A percentile compares a stretch with the other conserved stretches of the same genome.
Conservation (phyloP, 2,888 invertebrate species). For the Hedychridium roseum region DNA sequence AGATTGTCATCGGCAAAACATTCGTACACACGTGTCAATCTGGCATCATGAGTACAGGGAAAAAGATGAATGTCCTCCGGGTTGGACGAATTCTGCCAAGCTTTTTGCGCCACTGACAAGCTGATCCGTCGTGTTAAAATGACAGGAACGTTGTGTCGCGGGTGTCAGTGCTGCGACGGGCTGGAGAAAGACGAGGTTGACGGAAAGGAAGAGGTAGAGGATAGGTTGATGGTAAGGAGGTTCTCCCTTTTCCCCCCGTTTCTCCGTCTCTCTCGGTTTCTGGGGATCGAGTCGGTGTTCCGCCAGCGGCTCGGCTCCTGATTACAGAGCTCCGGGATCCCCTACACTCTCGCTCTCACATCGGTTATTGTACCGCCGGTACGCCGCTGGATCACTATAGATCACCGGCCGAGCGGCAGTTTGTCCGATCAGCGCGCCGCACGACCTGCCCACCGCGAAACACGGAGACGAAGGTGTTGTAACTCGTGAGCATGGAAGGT, state of each 20-base stretch:
- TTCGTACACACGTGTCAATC: too few relatives aligned
- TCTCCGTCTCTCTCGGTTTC: too few relatives aligned
- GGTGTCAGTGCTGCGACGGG: too few relatives aligned
- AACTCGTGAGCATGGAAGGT: slow-evolving; percentile 50
- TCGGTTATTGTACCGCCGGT: slow-evolving; percentile 49
- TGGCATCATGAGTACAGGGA: too few relatives aligned
- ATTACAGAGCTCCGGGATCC: slow-evolving; percentile 61
- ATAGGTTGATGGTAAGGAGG: slow-evolving; percentile 60
- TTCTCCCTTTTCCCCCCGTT: too few relatives aligned
- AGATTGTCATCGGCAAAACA: too few relatives aligned
- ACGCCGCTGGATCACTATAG: slow-evolving; percentile 50
- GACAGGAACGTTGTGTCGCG: too few relatives aligned
- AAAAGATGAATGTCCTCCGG: too few relatives aligned
- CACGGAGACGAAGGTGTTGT: slow-evolving; percentile 46
- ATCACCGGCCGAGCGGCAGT: slow-evolving; percentile 51
- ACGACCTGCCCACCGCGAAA: slow-evolving; percentile 6
- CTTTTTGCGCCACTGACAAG: too few relatives aligned
- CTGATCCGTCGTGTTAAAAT: too few relatives aligned
- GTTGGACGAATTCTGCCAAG: too few relatives aligned
- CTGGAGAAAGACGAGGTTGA: slow-evolving; percentile 49
- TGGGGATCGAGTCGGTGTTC: slow-evolving; percentile 42
- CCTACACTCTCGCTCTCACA: slow-evolving; percentile 62
- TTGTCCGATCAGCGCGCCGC: slow-evolving; percentile 45
- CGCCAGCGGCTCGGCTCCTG: slow-evolving; percentile 57
- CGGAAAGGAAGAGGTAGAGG: slow-evolving; percentile 44